A percentile compares a stretch with the other conserved stretches of the same genome.
Conservation (phyloP, 2,113 vertebrate genomes). For the Channa argus region DNA sequence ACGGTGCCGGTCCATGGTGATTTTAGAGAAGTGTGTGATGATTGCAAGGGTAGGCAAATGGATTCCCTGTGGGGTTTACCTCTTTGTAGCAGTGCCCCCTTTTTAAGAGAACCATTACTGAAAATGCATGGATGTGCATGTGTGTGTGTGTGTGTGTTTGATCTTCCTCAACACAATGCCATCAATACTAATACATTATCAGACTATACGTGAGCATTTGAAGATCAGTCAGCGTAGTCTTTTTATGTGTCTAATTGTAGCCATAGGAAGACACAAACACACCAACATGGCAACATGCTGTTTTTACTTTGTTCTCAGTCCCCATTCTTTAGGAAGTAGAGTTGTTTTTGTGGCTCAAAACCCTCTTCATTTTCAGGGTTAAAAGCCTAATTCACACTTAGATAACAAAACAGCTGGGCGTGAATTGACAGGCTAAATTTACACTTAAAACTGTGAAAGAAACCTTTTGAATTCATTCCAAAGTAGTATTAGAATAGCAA, state of each 20-base stretch:
- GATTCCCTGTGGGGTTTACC: slow-evolving; percentile 57
- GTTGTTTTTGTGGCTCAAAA: background rate
- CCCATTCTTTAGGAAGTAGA: background rate
- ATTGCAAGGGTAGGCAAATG: slow-evolving; percentile 62
- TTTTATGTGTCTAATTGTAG: slow-evolving; percentile 2
- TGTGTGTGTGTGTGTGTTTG: slow-evolving; percentile 19
- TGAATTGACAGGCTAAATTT: background rate
- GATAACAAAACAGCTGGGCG: background rate
- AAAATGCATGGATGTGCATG: slow-evolving; percentile 19
- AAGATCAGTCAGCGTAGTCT: slow-evolving; percentile 7
- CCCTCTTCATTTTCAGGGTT: background rate
- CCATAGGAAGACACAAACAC: background rate
- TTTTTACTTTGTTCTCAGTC: background rate
- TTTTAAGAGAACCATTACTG: slow-evolving; percentile 54
- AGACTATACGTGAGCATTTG: slow-evolving; percentile 1
- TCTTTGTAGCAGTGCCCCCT: slow-evolving; percentile 51
- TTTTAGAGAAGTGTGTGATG: slow-evolving; percentile 60
- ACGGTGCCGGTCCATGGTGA: slow-evolving; percentile 35
- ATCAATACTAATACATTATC: slow-evolving; percentile 54
- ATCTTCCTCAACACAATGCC: slow-evolving; percentile 9
- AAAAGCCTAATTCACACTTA: background rate
- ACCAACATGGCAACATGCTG: background rate
- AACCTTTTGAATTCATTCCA: background rate
- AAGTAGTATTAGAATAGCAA: background rate
- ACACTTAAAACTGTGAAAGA: background rate